Evolutionary conservation across 2,113 vertebrate genomes (phyloP).

Genomic region (Tor tambroides): DNA sequence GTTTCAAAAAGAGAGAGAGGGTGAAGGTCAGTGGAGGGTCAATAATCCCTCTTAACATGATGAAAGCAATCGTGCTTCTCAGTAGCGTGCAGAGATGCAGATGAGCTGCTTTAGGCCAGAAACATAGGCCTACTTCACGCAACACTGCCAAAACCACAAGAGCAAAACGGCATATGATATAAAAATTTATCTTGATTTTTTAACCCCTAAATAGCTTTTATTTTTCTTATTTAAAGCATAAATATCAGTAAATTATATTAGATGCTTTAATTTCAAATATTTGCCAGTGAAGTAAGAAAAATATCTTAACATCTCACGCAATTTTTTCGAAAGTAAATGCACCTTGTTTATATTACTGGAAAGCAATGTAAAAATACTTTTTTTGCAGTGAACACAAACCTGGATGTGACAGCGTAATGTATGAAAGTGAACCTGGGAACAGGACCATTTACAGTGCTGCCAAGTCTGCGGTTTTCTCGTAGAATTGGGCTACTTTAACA

Average conservation of each 20-base stretch:
- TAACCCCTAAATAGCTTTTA: too few relatives aligned
- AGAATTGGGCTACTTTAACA: too few relatives aligned
- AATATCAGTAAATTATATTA: too few relatives aligned
- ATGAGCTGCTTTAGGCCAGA: neutral
- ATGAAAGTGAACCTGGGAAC: too few relatives aligned
- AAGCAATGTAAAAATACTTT: too few relatives aligned
- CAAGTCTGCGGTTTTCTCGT: too few relatives aligned
- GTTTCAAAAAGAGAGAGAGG: slow-evolving; percentile 7
- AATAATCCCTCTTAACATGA: neutral
- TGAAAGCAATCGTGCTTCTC: neutral
- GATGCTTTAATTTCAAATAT: neutral
- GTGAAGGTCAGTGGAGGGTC: neutral
- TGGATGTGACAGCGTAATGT: too few relatives aligned
- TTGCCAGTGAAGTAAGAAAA: neutral
- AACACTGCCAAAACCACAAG: neutral
- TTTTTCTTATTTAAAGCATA: too few relatives aligned
- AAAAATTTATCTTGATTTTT: neutral
- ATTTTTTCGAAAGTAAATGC: neutral
- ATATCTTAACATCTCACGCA: neutral
- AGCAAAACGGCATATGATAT: neutral
- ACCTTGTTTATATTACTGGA: neutral
- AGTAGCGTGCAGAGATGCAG: neutral
- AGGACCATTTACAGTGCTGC: too few relatives aligned
- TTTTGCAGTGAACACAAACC: too few relatives aligned
- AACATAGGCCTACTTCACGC: neutral